Evolutionary conservation across 2,113 vertebrate genomes (phyloP).

Genomic region (Scalopus aquaticus): DNA sequence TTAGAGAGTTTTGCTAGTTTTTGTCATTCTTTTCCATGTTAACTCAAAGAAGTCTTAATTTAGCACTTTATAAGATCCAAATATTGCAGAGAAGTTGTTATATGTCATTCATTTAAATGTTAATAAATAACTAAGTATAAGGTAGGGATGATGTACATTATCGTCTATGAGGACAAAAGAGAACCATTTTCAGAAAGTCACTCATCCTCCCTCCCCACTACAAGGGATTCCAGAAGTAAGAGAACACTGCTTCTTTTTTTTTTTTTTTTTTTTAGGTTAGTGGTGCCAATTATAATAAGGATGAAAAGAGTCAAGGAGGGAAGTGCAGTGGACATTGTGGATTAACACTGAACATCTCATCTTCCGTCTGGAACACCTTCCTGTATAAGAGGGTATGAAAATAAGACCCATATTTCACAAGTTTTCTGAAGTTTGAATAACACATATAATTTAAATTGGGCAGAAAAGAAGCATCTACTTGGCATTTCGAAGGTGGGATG

Average conservation of each 20-base stretch:
- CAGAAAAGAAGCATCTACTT: neutral
- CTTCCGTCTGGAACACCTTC: neutral
- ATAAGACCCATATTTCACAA: neutral
- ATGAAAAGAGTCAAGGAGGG: neutral
- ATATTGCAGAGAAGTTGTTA: neutral
- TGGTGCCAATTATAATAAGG: neutral
- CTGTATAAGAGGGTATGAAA: neutral
- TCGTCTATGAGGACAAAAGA: neutral
- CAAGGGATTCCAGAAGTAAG: neutral
- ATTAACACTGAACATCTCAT: neutral
- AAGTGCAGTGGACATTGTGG: neutral
- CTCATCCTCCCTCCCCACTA: no score
- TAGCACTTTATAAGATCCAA: neutral
- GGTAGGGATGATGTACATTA: neutral
- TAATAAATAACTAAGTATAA: neutral
- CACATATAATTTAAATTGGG: neutral
- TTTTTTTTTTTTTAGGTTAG: no score
- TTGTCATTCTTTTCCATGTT: neutral
- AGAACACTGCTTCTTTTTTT: neutral
- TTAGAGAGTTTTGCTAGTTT: neutral
- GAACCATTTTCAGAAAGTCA: neutral
- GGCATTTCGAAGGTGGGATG: neutral
- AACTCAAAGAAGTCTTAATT: neutral
- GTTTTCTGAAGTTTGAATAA: neutral
- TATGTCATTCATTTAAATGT: neutral